Evolutionary conservation across 2,113 vertebrate genomes (phyloP).

Genomic region (Eretmochelys imbricata): DNA sequence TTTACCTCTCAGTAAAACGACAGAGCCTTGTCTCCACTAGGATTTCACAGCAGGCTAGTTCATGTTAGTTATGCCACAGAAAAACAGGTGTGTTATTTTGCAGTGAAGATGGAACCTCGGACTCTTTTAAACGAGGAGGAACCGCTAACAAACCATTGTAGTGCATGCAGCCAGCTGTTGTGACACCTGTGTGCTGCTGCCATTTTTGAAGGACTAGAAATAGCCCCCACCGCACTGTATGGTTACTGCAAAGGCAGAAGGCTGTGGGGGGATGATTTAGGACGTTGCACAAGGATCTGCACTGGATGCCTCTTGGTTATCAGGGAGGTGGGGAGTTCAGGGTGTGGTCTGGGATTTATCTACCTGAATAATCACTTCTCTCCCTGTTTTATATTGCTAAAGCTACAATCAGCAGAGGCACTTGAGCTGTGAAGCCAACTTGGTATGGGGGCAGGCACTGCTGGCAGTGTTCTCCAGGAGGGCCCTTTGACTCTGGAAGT

Average conservation of each 20-base stretch:
- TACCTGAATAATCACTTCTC: background rate
- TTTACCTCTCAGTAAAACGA: background rate
- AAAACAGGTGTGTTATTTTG: background rate
- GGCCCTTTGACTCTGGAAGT: background rate
- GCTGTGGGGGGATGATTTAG: background rate
- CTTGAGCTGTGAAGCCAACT: background rate
- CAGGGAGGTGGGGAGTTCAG: background rate
- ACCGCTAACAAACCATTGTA: background rate
- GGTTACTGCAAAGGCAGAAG: background rate
- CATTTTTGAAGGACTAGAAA: background rate
- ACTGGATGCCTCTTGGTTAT: background rate
- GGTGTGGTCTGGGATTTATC: background rate
- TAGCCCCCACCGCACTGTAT: accelerated
- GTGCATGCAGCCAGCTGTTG: background rate
- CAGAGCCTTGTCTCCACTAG: background rate
- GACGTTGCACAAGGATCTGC: background rate
- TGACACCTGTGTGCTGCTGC: background rate
- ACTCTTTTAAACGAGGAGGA: background rate
- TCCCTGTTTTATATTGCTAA: background rate
- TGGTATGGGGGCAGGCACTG: background rate
- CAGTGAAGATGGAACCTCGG: background rate
- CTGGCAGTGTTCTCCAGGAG: background rate
- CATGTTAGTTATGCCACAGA: too few species aligned
- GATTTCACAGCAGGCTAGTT: background rate
- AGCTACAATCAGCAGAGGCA: background rate